Evolutionary conservation across 2,797 vertebrate genomes (phyloP).

Genomic region (Enteromius fasciolatus): DNA sequence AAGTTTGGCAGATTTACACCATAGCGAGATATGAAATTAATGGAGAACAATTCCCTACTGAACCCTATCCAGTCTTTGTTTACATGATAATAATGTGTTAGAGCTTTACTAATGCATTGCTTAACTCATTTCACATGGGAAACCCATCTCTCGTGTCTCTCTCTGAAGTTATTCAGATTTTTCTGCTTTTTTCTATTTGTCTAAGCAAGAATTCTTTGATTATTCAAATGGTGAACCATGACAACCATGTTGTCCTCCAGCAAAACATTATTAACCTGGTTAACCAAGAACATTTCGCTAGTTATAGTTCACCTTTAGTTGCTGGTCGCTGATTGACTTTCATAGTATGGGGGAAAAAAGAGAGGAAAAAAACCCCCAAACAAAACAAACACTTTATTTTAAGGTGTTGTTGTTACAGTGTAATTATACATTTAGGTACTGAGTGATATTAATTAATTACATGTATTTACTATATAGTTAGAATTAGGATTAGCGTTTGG

Average conservation of each 20-base stretch:
- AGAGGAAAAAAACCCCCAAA: no score
- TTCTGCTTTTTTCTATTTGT: not conserved
- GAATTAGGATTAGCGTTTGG: not conserved
- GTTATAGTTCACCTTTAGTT: not conserved
- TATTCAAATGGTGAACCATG: no score
- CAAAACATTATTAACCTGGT: not conserved
- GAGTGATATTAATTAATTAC: not conserved
- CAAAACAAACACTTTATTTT: no score
- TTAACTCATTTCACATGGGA: conserved; percentile 48
- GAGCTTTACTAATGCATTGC: conserved; percentile 41
- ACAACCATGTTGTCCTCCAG: not conserved
- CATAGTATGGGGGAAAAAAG: not conserved
- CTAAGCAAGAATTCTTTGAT: not conserved
- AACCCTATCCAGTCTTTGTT: conserved; percentile 49
- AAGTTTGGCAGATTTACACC: conserved; percentile 54
- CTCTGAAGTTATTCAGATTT: not conserved
- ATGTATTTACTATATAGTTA: not conserved
- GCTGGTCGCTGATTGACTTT: not conserved
- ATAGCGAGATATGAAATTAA: conserved; percentile 51
- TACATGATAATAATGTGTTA: conserved; percentile 40
- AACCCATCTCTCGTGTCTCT: conserved; percentile 16
- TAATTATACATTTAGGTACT: not conserved
- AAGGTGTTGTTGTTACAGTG: not conserved
- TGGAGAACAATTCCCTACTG: conserved; percentile 45
- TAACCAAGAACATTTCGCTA: not conserved